A percentile compares a stretch with the other conserved stretches of the same genome.
Evolutionary conservation across 2,113 vertebrate species (phyloP).

Genomic region (Etheostoma spectabile): DNA sequence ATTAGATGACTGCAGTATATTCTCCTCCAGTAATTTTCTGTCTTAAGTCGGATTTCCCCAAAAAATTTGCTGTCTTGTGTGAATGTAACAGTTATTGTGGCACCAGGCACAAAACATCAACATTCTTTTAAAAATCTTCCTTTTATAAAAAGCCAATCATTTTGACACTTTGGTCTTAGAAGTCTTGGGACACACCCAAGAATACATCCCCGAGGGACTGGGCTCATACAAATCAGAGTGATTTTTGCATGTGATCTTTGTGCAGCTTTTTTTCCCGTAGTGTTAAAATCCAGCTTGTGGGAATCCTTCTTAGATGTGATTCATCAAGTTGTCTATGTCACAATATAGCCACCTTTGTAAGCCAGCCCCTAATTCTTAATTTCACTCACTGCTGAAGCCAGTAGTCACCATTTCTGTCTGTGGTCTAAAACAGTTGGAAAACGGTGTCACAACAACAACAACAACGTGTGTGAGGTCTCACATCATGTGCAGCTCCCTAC

Average conservation of each 20-base stretch:
- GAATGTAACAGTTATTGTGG: not conserved
- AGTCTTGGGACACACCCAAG: not conserved
- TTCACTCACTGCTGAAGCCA: not conserved
- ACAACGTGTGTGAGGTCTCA: constrained; percentile 18
- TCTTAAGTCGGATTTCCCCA: not conserved
- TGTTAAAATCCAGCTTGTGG: not conserved
- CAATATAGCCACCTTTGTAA: not conserved
- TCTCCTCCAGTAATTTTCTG: not conserved
- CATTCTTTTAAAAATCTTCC: not conserved
- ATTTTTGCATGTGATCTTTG: not conserved
- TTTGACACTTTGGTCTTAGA: not conserved
- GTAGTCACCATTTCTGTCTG: not conserved
- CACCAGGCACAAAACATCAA: not conserved
- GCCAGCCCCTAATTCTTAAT: not conserved
- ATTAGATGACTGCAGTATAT: not conserved
- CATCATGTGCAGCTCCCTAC: constrained; percentile 35
- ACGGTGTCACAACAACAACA: constrained; percentile 5
- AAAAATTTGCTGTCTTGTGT: not conserved
- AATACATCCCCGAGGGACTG: not conserved
- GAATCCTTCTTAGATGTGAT: not conserved
- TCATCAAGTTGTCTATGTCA: not conserved
- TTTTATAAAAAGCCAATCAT: not conserved
- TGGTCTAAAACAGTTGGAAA: constrained; percentile 12
- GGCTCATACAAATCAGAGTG: not conserved
- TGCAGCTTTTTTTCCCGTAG: not conserved